These are phyloP conservation scores for Bradysia coprophila DNA, from an alignment of 1,140 invertebrate species.

Conservation along the genomic window DNA sequence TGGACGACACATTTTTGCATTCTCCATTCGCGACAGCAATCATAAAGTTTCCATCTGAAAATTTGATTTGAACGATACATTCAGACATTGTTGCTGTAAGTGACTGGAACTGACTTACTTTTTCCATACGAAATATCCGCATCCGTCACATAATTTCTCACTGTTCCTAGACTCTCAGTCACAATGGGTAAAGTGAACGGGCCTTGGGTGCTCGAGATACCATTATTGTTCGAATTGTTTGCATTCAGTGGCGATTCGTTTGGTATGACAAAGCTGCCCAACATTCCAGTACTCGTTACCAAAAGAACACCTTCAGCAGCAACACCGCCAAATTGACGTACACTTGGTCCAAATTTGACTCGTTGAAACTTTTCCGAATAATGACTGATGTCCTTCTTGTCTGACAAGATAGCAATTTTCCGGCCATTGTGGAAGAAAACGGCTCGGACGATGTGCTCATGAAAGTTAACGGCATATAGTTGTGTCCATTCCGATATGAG, in stretches of 20 bases:
- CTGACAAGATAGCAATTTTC: constrained; percentile 36
- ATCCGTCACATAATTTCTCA: constrained; percentile 49
- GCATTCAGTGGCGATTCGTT: constrained; percentile 18
- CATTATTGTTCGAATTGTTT: not conserved
- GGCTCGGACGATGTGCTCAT: constrained; percentile 60
- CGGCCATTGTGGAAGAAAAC: constrained; percentile 75
- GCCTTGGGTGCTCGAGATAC: constrained; percentile 4
- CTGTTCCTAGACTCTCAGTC: constrained; percentile 48
- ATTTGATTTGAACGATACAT: no score
- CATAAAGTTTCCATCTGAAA: constrained; percentile 56
- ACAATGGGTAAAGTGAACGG: constrained; percentile 26
- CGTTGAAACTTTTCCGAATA: constrained; percentile 76
- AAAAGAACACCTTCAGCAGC: constrained; percentile 63
- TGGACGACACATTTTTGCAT: constrained; percentile 29
- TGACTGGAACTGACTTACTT: constrained; percentile 26
- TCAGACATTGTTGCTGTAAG: no score
- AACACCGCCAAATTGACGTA: constrained; percentile 70
- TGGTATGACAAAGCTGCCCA: constrained; percentile 46
- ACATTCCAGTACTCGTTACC: constrained; percentile 67
- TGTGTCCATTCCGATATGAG: constrained; percentile 64
- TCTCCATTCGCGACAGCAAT: constrained; percentile 36
- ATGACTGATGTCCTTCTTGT: constrained; percentile 52
- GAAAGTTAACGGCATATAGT: constrained; percentile 26
- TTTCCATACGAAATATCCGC: constrained; percentile 58
- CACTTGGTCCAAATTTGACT: constrained; percentile 53